Evolutionary conservation across 2,113 vertebrate species (phyloP), one percentile per base, ranked within the genome.

Genomic region (Oreamnos americanus): DNA sequence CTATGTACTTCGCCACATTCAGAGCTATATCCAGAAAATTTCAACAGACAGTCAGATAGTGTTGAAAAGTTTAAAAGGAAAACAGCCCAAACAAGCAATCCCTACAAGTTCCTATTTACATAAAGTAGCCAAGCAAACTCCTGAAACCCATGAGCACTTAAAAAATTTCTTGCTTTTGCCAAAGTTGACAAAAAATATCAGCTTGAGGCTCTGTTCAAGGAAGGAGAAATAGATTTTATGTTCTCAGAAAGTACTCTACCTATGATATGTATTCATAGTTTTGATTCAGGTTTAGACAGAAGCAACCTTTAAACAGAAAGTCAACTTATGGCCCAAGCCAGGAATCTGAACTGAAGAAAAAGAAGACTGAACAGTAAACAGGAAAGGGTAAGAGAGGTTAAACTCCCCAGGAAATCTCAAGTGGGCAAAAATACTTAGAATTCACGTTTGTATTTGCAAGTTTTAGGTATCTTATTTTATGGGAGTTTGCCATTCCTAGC

Each of bases 151-250:
- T 85, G 90, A 97, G 60, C 28, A 94, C 85, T 97, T 93, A 94
- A 97, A 95, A 97, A 64, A 57, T 74, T 39, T 94, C 83, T 60
- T 67, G 39, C 49, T 92, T 94, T 39, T 88, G 76, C 79, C 94
- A 96, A 98, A 96, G 92, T 36, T 98, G 94, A 96, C 96, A 96
- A 60, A 97, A 95, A 96, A 86, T 55, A 10, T 60, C 86, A 97
- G 91, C 85, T 25, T 25, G 64, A 76, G 10, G 84, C 53, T 96
- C 81, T 97, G 55, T 95, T 87, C 25, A 43, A 76, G 64, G 87
- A 82, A 67, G 10, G n/a, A 90, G 87, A 26, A 62, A 60, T 6
- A 62, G 43, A 39, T 60, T 94, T 92, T 71, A 78, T 21, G 51
- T 62, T 92, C 43, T 90, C 67, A 58, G 33, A 84, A 62, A 79